Percentiles rank a stretch among this genome's conserved stretches.
These are phyloP conservation scores for Axis porcinus DNA, from an alignment of 2,113 vertebrate species.

Conservation along the genomic window DNA sequence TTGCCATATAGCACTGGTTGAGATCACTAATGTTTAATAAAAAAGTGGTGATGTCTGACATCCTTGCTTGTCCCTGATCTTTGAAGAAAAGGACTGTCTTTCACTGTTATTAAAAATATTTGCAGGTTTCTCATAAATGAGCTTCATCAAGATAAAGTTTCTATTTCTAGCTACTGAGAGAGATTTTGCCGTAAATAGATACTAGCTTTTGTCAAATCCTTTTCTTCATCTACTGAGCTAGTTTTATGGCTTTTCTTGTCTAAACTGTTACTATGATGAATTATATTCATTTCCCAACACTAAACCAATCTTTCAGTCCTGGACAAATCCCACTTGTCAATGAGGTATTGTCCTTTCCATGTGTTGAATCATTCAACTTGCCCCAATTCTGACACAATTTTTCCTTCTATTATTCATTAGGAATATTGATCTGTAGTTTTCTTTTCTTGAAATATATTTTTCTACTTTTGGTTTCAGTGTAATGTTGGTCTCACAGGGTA, in stretches of 20 bases:
- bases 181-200: neutral
- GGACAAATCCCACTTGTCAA: neutral
- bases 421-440: neutral
- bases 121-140: neutral
- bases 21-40: neutral
- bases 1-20: neutral
- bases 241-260: neutral
- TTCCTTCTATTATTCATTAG: neutral
- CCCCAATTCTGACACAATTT: neutral
- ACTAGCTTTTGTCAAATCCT: neutral
- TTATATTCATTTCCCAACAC: neutral
- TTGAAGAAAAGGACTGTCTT: neutral
- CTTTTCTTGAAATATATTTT: neutral
- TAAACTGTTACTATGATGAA: neutral
- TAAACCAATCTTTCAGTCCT: neutral
- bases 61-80: neutral
- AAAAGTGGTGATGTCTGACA: neutral
- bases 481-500: neutral
- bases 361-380: neutral
- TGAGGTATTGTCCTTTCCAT: neutral
- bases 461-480: neutral
- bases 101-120: neutral
- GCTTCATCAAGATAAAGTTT: neutral
- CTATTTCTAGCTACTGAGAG: neutral
- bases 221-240: neutral